Conservation (phyloP, 2,113 vertebrate species). For the Blennius ocellaris region DNA sequence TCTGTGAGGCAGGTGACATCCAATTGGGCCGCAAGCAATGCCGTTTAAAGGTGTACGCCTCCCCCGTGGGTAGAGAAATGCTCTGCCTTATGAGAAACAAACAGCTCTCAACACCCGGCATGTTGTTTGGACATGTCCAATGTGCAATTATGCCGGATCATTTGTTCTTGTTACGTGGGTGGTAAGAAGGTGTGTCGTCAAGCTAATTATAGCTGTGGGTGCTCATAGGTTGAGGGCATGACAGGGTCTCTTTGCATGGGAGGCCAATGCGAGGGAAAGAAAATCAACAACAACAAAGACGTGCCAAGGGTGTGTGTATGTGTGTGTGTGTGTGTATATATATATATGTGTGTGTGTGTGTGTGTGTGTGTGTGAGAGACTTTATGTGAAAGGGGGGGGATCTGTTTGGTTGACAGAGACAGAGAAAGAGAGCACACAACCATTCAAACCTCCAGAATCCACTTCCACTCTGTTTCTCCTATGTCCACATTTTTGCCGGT, state of each 20-base stretch:
- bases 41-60: slow-evolving; percentile 24
- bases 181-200: slow-evolving; percentile 69
- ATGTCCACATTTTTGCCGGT: slow-evolving; percentile 55
- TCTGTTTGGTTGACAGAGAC: slow-evolving; percentile 4
- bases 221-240: slow-evolving; percentile 55
- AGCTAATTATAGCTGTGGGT: slow-evolving; percentile 76
- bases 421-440: not conserved
- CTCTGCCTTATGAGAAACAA: slow-evolving; percentile 52
- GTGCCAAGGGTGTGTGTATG: not conserved
- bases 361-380: slow-evolving; percentile 6
- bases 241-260: slow-evolving; percentile 56
- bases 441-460: slow-evolving; percentile 27
- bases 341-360: not conserved
- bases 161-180: slow-evolving; percentile 75
- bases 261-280: slow-evolving; percentile 18
- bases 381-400: not conserved
- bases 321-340: slow-evolving; percentile 8
- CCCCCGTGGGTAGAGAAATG: slow-evolving; percentile 39
- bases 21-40: slow-evolving; percentile 1
- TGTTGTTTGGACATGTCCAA: slow-evolving; percentile 71
- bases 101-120: slow-evolving; percentile 38
- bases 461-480: slow-evolving; percentile 32
- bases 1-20: slow-evolving; percentile 26
- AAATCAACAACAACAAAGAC: slow-evolving; percentile 7
- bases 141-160: slow-evolving; percentile 74